A percentile compares a stretch with the other conserved stretches of the same genome.
Evolutionary conservation across 2,888 invertebrate genomes (phyloP).

Genomic region (Macrosiphum euphorbiae): DNA sequence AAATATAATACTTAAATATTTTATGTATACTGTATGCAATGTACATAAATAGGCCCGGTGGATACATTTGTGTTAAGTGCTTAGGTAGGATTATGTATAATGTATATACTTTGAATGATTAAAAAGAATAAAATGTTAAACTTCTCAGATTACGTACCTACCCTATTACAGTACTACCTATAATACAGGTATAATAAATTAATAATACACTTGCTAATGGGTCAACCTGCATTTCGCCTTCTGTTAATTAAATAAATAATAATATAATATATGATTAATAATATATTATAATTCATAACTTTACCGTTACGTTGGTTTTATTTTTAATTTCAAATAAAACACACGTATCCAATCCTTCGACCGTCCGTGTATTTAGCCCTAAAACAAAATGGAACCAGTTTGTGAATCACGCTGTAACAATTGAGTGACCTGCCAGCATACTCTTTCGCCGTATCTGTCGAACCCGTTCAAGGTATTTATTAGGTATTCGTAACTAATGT

Average conservation of each 20-base stretch:
- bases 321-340: neutral
- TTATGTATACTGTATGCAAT: neutral
- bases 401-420: constrained; percentile 43
- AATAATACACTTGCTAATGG: neutral
- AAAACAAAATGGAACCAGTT: constrained; percentile 36
- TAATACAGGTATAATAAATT: too few relatives aligned
- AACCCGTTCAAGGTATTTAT: constrained; percentile 28
- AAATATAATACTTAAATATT: neutral
- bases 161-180: neutral
- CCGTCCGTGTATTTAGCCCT: neutral
- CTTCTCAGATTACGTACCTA: constrained; percentile 1
- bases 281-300: neutral
- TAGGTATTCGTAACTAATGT: neutral
- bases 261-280: constrained; percentile 22
- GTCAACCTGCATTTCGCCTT: neutral
- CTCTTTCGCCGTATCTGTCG: neutral
- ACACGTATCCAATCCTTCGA: neutral
- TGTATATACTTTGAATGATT: neutral
- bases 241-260: constrained; percentile 21
- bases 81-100: neutral
- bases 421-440: constrained; percentile 6
- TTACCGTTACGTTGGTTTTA: constrained; percentile 3
- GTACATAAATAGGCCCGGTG: neutral
- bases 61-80: neutral
- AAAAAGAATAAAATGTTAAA: neutral